Percentiles rank a stretch among this genome's conserved stretches.
phyloP scores from a whole-genome alignment of 2,797 vertebrate genomes.

The Rhodeus uyekii region DNA sequence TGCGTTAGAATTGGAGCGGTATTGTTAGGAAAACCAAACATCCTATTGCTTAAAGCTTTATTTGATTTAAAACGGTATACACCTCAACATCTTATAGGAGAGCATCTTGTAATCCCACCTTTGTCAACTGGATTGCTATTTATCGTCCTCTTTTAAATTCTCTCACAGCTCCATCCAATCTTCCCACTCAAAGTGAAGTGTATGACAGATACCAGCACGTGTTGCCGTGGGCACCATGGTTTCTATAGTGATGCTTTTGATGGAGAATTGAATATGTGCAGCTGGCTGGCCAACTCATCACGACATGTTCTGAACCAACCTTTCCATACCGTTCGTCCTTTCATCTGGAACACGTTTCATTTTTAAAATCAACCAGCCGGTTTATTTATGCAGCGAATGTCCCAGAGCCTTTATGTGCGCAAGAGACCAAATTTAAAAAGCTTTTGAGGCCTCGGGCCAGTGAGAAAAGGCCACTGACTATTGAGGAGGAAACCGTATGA shows the following conservation, averaged over 20 bases:
- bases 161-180: background rate
- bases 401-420: conserved; percentile 5
- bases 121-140: conserved; percentile 16
- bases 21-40: conserved; percentile 18
- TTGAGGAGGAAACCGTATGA: conserved; percentile 2
- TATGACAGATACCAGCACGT: conserved; percentile 26
- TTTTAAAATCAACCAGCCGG: conserved; percentile 15
- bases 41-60: conserved; percentile 1
- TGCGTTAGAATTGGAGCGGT: background rate
- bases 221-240: conserved; percentile 31
- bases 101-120: conserved; percentile 5
- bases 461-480: conserved; percentile 29
- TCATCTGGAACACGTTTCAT: conserved; percentile 23
- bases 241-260: conserved; percentile 41
- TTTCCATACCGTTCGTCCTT: conserved; percentile 5
- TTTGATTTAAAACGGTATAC: background rate
- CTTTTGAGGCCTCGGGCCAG: conserved; percentile 4
- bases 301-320: background rate
- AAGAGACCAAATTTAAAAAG: conserved; percentile 7
- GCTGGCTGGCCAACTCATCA: background rate
- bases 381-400: conserved; percentile 17
- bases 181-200: conserved; percentile 40
- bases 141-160: conserved; percentile 16
- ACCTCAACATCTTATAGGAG: background rate
- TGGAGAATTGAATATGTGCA: conserved; percentile 21